A percentile compares a stretch with the other conserved stretches of the same genome.
Conservation (phyloP, 2,113 vertebrate genomes). For the Oncorhynchus masou region DNA sequence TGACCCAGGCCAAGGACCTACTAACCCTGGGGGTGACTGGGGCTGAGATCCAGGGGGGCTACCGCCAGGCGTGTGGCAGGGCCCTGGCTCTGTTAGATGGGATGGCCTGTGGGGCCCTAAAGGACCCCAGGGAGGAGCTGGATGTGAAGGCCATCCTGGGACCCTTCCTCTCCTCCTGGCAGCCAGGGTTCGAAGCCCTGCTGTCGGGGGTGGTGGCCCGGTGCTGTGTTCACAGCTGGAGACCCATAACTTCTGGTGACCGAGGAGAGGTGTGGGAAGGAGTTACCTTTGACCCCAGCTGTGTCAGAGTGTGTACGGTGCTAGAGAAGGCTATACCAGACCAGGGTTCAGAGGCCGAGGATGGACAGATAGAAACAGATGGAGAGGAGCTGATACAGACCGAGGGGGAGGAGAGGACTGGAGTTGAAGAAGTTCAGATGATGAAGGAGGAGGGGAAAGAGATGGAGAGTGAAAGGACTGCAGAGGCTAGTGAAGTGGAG, state of each 20-base stretch:
- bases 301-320: slow-evolving; percentile 17
- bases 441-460: slow-evolving; percentile 7
- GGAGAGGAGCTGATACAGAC: neutral
- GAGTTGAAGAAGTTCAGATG: slow-evolving; percentile 6
- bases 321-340: slow-evolving; percentile 4
- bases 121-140: slow-evolving; percentile 20
- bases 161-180: slow-evolving; percentile 11
- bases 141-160: slow-evolving; percentile 22
- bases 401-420: neutral
- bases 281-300: slow-evolving; percentile 32
- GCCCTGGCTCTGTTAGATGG: neutral
- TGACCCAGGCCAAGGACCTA: slow-evolving; percentile 3
- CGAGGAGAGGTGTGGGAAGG: slow-evolving; percentile 10
- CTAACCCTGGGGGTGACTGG: slow-evolving; percentile 27
- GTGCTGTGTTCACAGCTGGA: slow-evolving; percentile 19
- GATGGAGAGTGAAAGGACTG: slow-evolving; percentile 14
- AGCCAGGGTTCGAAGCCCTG: slow-evolving; percentile 19
- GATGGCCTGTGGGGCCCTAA: slow-evolving; percentile 17
- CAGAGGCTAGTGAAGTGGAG: slow-evolving; percentile 1
- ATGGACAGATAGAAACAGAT: neutral
- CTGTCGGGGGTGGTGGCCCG: slow-evolving; percentile 17
- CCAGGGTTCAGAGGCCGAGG: neutral
- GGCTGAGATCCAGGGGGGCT: slow-evolving; percentile 2
- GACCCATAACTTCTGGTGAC: slow-evolving; percentile 19
- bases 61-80: slow-evolving; percentile 20